Evolutionary conservation across 64 coral and sea anemone species (phyloP).

Genomic region (Acropora yongei): DNA sequence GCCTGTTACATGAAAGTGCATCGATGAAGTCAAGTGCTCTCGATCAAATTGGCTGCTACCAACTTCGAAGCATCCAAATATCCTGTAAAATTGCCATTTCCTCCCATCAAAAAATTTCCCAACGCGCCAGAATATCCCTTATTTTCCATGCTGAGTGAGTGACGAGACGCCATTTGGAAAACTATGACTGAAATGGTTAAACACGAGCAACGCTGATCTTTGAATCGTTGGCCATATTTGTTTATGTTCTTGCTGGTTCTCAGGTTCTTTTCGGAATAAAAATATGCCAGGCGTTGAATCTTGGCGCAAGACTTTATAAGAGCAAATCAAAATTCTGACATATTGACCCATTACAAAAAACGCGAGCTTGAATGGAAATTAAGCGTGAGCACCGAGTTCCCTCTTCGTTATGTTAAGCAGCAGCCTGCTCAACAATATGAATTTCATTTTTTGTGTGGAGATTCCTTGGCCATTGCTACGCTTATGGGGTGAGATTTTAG

Average conservation of each 20-base stretch:
- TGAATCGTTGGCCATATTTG: constrained; percentile 24
- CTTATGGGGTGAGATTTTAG: constrained; percentile 35
- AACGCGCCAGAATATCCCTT: constrained; percentile 24
- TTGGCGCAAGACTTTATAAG: neutral
- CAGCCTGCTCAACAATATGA: constrained; percentile 52
- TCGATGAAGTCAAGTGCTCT: constrained; percentile 18
- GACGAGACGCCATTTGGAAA: neutral
- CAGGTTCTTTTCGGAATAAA: neutral
- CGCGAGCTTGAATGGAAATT: constrained; percentile 43
- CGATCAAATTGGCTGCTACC: constrained; percentile 30
- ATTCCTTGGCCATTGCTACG: too few species aligned
- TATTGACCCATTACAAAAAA: constrained; percentile 17
- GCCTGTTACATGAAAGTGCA: constrained; percentile 21
- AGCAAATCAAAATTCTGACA: too few species aligned
- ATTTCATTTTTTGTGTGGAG: too few species aligned
- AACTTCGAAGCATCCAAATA: neutral
- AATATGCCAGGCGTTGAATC: constrained; percentile 1
- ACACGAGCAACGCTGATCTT: constrained; percentile 6
- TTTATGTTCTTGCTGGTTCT: constrained; percentile 1
- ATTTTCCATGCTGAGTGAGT: neutral
- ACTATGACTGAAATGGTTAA: neutral
- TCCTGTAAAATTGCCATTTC: constrained; percentile 7
- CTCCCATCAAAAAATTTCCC: neutral
- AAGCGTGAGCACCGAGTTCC: constrained; percentile 42
- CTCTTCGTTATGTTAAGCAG: constrained; percentile 52